Base-by-base conservation (phyloP, 2,797 vertebrate genomes). In the Sebastes diaconus region DNA sequence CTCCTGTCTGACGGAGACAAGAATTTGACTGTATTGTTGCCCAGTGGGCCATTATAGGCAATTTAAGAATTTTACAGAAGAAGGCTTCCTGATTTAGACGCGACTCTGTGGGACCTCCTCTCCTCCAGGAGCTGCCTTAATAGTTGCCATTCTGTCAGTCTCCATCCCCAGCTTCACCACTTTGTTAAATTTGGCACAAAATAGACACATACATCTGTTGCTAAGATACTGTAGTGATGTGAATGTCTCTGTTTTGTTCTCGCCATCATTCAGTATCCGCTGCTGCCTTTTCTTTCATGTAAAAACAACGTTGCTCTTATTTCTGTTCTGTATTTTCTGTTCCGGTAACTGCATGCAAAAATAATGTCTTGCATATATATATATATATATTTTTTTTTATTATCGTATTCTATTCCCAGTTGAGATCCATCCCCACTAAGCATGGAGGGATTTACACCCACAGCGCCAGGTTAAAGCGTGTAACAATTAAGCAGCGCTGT, bases 161-260 rank as follows among this genome's bases (percentile, higher is more conserved):
- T 73, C 27, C 66, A 12, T 87, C 65, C 79, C 68, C 55, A 54
- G 69, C 75, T 77, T 68, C 55, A 65, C 70, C 68, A 46, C 72
- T 86, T 87, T 75, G 70, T 84, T 59, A 80, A 77, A 79, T 87
- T 90, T 80, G 84, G 74, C 74, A 83, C 77, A 73, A 82, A 92
- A 85, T 65, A 85, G 87, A 76, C 88, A 76, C 88, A 73, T 83
- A 66, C 91, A 91, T 89, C 89, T 86, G 95, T 95, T 95, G 93
- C 94, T 94, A 94, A 94, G 94, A 90, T 86, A 95, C 92, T 25
- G 87, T 77, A 74, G 80, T 39, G 79, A 90, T 88, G 85, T 82
- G 82, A 67, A 75, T 73, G 69, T 88, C 57, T 87, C 63, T 67
- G 70, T 86, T 84, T 84, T 87, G 84, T 92, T 87, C 81, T 71